Evolutionary conservation across 2,888 invertebrate genomes (phyloP).

Genomic region (Physocephala rufipes): DNA sequence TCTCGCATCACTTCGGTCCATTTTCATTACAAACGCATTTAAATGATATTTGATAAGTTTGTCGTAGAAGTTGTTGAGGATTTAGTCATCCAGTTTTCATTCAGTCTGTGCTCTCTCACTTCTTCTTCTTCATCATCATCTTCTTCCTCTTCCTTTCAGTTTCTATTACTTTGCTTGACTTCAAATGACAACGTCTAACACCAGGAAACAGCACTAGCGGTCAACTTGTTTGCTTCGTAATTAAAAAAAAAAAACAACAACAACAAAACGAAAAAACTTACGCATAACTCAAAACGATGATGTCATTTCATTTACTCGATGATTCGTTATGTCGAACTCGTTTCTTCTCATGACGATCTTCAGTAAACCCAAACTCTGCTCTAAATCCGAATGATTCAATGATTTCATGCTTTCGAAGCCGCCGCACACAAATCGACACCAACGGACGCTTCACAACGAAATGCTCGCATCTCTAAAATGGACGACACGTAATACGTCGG

Average conservation of each 20-base stretch:
- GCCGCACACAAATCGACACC: neutral
- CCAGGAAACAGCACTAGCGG: neutral
- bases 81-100: neutral
- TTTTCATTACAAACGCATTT: conserved; percentile 11
- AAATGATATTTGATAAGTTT: conserved; percentile 14
- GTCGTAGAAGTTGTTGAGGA: neutral
- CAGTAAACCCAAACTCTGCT: conserved; percentile 17
- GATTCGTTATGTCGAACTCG: neutral
- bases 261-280: no score
- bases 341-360: conserved; percentile 34
- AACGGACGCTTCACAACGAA: no score
- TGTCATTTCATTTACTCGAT: conserved; percentile 34
- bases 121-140: conserved; percentile 7
- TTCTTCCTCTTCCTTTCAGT: neutral
- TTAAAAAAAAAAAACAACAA: no score
- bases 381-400: no score
- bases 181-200: no score
- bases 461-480: no score
- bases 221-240: conserved; percentile 31
- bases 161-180: neutral
- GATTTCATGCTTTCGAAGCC: no score
- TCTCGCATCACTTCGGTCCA: no score
- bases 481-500: no score
- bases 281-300: conserved; percentile 32
- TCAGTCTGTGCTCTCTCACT: no score